These are phyloP conservation scores for Dexiosoma caninum DNA, from an alignment of 2,888 invertebrate genomes.

Conservation along the genomic window DNA sequence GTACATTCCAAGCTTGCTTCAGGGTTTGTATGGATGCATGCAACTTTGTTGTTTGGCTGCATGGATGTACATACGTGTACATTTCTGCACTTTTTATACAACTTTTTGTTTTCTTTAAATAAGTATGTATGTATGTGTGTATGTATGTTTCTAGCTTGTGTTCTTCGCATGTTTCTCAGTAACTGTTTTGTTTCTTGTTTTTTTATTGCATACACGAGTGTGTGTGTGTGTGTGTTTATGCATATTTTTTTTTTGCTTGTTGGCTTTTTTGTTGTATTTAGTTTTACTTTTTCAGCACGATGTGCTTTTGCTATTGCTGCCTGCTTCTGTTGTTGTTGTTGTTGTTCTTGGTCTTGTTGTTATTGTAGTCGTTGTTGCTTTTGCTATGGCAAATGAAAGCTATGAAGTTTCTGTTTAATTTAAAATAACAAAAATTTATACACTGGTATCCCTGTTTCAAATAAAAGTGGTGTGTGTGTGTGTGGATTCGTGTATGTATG, in stretches of 20 bases:
- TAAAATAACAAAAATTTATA: slow-evolving; percentile 39
- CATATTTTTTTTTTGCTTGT: slow-evolving; percentile 42
- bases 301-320: slow-evolving; percentile 64
- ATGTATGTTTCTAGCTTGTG: slow-evolving; percentile 25
- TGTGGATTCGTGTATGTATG: background rate
- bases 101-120: background rate
- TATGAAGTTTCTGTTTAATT: slow-evolving; percentile 70
- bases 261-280: slow-evolving; percentile 41
- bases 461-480: background rate
- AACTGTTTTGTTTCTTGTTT: slow-evolving; percentile 63
- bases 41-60: too few relatives aligned
- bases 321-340: slow-evolving; percentile 15
- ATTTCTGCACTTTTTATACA: slow-evolving; percentile 25
- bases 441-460: slow-evolving; percentile 31
- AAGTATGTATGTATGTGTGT: background rate
- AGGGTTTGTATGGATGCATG: background rate
- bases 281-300: slow-evolving; percentile 60
- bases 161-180: slow-evolving; percentile 59
- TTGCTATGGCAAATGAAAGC: slow-evolving; percentile 76
- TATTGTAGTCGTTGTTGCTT: slow-evolving; percentile 65
- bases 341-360: slow-evolving; percentile 65
- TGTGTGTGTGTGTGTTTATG: too few relatives aligned
- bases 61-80: background rate
- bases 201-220: slow-evolving; percentile 42
- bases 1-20: too few relatives aligned